Evolutionary conservation across 2,797 vertebrate genomes (phyloP), one percentile per base, ranked within the genome.

Genomic region (Macropus fuliginosus): DNA sequence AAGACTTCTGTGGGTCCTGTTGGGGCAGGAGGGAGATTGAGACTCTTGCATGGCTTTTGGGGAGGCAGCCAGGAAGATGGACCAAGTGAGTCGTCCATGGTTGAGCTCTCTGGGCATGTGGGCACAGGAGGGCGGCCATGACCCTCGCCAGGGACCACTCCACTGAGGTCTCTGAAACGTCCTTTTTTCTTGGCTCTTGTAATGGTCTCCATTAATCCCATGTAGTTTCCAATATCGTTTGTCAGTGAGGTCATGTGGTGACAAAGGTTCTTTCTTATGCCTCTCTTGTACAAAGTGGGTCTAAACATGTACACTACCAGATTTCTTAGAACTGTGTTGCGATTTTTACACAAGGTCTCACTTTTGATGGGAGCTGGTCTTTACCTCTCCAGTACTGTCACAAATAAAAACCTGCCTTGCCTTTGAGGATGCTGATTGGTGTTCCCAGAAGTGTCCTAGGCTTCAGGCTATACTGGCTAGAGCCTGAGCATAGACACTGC

Each of bases 301-400:
- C 97, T 40, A 98, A 97, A 97, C 81, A 95, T 98, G 98, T 98
- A 98, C 96, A 98, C 94, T 98, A 98, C 66, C 96, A 14, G 97
- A 98, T 98, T 99, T 98, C 98, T 98, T 98, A 98, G 92, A 96
- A 97, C 74, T 92, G 96, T 93, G 91, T 95, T 95, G 92, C 1
- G 96, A 98, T 99, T 99, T 99, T 98, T 98, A 98, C 98, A 98
- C 95, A 93, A 97, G 97, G 97, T 98, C 98, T 97, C 98, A 97
- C 98, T 99, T 99, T 99, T 98, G 98, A 98, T 98, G 98, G 98
- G 98, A 98, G 97, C 95, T 98, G 98, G 98, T 98, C 99, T 99
- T 98, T 98, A 98, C 98, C 97, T 98, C 97, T 93, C 94, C 96
- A 98, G 96, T 52, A 91, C 96, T 97, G 97, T 98, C 98, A 98